A percentile compares a stretch with the other conserved stretches of the same genome.
These are phyloP conservation scores for Narcine bancroftii DNA, from an alignment of 2,113 vertebrate species.

Conservation along the genomic window DNA sequence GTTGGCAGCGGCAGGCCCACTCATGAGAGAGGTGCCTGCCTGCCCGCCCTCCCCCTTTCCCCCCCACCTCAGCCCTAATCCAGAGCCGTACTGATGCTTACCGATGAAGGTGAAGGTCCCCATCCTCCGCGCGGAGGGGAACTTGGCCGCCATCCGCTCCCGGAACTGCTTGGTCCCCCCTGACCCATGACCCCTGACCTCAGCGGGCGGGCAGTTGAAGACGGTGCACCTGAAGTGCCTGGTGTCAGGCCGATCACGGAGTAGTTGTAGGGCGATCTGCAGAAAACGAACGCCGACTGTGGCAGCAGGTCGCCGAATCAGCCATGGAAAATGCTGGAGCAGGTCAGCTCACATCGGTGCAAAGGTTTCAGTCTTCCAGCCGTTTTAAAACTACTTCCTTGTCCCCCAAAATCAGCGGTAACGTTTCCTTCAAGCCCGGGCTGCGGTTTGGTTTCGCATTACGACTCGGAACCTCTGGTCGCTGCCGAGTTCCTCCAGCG, in stretches of 20 bases:
- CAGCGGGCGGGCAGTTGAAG: background rate
- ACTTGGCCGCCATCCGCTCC: background rate
- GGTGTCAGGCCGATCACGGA: too few species aligned
- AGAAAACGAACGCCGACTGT: too few species aligned
- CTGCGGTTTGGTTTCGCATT: background rate
- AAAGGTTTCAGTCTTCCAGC: too few species aligned
- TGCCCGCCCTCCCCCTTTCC: too few species aligned
- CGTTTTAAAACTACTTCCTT: too few species aligned
- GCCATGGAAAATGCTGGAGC: too few species aligned
- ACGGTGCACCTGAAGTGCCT: background rate
- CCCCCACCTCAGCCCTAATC: too few species aligned
- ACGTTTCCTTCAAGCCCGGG: background rate
- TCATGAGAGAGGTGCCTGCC: too few species aligned
- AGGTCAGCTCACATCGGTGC: too few species aligned
- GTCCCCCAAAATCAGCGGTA: background rate
- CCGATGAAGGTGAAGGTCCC: constrained; percentile 5
- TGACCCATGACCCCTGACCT: background rate
- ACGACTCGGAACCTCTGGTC: background rate
- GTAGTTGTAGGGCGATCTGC: too few species aligned
- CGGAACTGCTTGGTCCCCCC: background rate
- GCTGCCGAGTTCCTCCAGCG: too few species aligned
- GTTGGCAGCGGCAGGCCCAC: background rate
- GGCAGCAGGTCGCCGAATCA: too few species aligned
- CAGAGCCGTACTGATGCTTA: background rate
- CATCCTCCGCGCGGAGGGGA: constrained; percentile 16